Conservation (phyloP, 2,888 invertebrate species). For the Rotaria macrura region DNA sequence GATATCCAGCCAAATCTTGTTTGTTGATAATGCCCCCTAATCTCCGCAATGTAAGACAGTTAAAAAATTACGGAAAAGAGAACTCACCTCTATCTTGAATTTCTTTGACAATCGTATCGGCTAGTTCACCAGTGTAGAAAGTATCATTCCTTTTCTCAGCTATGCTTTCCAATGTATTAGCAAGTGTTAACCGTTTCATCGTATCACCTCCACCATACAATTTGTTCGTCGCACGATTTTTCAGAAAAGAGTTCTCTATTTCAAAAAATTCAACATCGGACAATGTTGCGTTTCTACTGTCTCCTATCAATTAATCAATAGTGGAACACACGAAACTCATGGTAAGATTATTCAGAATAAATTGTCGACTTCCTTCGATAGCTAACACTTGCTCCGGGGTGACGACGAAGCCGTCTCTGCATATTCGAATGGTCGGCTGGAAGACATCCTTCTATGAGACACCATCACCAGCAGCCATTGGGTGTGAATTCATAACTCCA, state of each 20-base stretch:
- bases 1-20: conserved; percentile 23
- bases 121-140: conserved; percentile 66
- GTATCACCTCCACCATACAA: conserved; percentile 59
- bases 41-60: neutral
- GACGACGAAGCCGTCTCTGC: conserved; percentile 59
- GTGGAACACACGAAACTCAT: neutral
- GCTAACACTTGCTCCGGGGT: conserved; percentile 38
- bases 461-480: conserved; percentile 23
- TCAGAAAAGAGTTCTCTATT: conserved; percentile 35
- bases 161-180: conserved; percentile 61
- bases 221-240: conserved; percentile 38
- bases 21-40: conserved; percentile 14
- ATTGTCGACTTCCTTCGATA: neutral
- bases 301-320: too few species aligned
- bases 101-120: conserved; percentile 61
- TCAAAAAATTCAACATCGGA: too few species aligned
- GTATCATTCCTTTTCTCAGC: conserved; percentile 61
- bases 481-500: conserved; percentile 30
- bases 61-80: neutral
- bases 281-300: too few species aligned
- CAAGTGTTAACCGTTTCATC: conserved; percentile 60
- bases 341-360: conserved; percentile 3
- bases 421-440: conserved; percentile 66
- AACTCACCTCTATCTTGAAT: too few species aligned
- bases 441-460: conserved; percentile 69